A percentile compares a stretch with the other conserved stretches of the same genome.
These are phyloP conservation scores for Psittacara wagleri DNA, from an alignment of 2,113 vertebrate genomes.

Conservation along the genomic window DNA sequence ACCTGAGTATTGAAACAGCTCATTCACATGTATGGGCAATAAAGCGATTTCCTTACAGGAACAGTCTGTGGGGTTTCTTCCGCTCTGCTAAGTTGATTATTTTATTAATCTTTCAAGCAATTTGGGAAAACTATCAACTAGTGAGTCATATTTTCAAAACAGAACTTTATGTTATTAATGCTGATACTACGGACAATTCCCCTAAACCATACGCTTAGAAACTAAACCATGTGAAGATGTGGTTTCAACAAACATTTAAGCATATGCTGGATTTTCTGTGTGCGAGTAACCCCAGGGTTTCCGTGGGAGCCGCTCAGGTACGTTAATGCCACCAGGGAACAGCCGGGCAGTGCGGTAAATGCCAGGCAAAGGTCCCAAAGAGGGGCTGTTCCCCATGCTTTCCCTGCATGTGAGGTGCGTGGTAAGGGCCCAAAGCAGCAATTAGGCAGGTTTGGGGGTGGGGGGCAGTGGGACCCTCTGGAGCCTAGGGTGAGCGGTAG, in stretches of 20 bases:
- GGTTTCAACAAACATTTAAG: background rate
- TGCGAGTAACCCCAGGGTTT: accelerated
- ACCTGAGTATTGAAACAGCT: conserved; percentile 52
- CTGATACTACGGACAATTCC: background rate
- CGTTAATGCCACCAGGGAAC: background rate
- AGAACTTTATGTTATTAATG: background rate
- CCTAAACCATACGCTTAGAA: background rate
- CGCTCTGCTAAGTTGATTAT: conserved; percentile 37
- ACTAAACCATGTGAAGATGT: background rate
- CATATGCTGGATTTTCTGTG: accelerated
- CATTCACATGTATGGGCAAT: conserved; percentile 33
- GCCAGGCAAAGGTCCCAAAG: accelerated
- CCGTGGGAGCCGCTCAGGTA: accelerated
- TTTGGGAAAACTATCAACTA: conserved; percentile 37
- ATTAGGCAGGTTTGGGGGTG: background rate
- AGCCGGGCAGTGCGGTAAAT: accelerated
- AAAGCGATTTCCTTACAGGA: conserved; percentile 54
- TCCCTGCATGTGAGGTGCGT: accelerated
- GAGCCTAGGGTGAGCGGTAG: accelerated
- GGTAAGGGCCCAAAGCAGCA: accelerated
- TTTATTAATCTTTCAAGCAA: conserved; percentile 49
- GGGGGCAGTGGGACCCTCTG: accelerated
- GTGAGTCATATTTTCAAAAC: background rate
- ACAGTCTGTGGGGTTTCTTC: background rate
- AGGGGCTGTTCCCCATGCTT: accelerated